A percentile compares a stretch with the other conserved stretches of the same genome.
phyloP scores from a whole-genome alignment of 2,888 invertebrate species.

The Sinodicranocentrus sp. region DNA sequence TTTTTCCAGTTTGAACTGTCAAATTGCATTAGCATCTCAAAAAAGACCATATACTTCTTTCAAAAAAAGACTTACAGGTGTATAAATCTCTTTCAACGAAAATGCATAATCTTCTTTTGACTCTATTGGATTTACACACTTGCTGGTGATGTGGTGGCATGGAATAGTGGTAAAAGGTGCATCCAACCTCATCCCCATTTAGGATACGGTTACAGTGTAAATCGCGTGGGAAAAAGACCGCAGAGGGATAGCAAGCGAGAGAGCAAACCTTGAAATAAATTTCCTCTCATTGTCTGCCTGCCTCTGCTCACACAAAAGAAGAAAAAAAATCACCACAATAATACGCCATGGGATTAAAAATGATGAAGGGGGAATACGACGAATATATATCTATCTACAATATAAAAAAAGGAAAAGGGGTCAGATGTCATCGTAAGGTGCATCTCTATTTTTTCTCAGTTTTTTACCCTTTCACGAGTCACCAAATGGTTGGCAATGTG shows the following conservation, averaged over 20 bases:
- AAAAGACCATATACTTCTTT: background rate
- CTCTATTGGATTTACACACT: slow-evolving; percentile 43
- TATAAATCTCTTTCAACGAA: slow-evolving; percentile 37
- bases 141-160: slow-evolving; percentile 14
- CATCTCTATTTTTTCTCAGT: slow-evolving; percentile 39
- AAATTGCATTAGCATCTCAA: slow-evolving; percentile 14
- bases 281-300: slow-evolving; percentile 42
- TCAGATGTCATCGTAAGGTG: slow-evolving; percentile 68
- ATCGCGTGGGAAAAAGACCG: slow-evolving; percentile 47
- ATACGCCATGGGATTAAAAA: slow-evolving; percentile 53
- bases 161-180: background rate
- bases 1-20: background rate
- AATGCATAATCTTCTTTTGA: slow-evolving; percentile 26
- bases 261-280: slow-evolving; percentile 50
- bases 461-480: background rate
- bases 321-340: slow-evolving; percentile 43
- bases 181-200: slow-evolving; percentile 33
- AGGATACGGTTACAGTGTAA: slow-evolving; percentile 21
- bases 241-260: background rate
- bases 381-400: too few species aligned
- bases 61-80: slow-evolving; percentile 16
- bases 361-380: slow-evolving; percentile 51
- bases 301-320: background rate
- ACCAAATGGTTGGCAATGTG: background rate
- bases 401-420: slow-evolving; percentile 61